Evolutionary conservation across 1,140 invertebrate genomes (phyloP), one percentile per base, ranked within the genome.

Genomic region (Psilanteris sp.): DNA sequence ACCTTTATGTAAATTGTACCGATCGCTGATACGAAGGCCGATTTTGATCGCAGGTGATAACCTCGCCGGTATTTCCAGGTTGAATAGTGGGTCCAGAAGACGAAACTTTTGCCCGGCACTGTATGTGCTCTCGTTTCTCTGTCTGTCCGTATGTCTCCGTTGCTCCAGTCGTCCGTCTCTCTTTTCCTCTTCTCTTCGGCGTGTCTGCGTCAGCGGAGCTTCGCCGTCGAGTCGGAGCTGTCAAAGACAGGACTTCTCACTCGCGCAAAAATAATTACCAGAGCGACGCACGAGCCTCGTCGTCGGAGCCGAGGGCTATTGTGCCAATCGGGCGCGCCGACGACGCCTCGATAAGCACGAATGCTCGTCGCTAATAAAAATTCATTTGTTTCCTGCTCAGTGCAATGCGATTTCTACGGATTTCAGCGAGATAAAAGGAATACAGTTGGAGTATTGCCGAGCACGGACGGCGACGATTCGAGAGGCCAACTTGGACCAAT

Each of bases 231-330:
- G 81, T 74, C 66, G 77, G 57, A 67, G 66, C 85, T 87, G 85
- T 87, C 85, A 87, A 57, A 77, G 73, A 55, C 85, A 86, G 85
- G 50, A 74, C 70, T 83, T 82, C 83, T 84, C 82, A 80, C 79
- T 83, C 84, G 79, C 78, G 79, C 79, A 85, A 87, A 86, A 87
- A 86, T 87, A 87, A 87, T 86, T 87, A 86, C 82, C 80, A 77
- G 77, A 77, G 71, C 54, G 66, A 66, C 76, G 64, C 76, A 74
- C 70, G 76, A 74, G 70, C 41, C 57, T 52, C 64, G 75, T 73
- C 75, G 75, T 66, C 55, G 61, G 48, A 78, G 77, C 79, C 79
- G 76, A 78, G 73, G 77, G 75, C 81, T 79, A 86, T 86, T 85
- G 82, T 85, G 82, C 83, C 79, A 80, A 83, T 85, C 78, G 77